Percentiles rank a stretch among this genome's conserved stretches.
Evolutionary conservation across 2,113 vertebrate genomes (phyloP).

Genomic region (Entomyzon cyanotis): DNA sequence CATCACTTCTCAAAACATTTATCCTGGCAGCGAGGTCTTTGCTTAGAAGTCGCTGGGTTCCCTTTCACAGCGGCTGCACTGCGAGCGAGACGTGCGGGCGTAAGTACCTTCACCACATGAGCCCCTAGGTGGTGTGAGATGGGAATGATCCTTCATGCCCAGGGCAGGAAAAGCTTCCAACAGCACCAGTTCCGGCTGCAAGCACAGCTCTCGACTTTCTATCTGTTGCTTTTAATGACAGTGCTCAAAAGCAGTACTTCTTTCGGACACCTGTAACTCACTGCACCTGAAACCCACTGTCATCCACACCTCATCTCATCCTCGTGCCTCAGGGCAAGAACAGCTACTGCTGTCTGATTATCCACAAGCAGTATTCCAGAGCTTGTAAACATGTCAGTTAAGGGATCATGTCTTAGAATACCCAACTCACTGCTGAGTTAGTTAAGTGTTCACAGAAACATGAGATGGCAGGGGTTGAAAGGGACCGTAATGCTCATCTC

Average conservation of each 20-base stretch:
- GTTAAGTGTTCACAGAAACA: not conserved
- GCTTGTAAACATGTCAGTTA: not conserved
- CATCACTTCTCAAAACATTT: not conserved
- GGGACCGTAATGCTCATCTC: not conserved
- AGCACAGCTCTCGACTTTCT: not conserved
- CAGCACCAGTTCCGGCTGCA: not conserved
- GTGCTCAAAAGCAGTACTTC: too few relatives aligned
- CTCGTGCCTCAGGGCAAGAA: not conserved
- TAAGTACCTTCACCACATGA: not conserved
- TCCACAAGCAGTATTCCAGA: not conserved
- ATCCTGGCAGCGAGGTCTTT: not conserved
- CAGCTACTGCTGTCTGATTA: not conserved
- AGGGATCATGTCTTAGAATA: not conserved
- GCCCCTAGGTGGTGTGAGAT: fast-evolving
- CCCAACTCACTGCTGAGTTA: fast-evolving
- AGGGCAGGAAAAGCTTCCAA: too few relatives aligned
- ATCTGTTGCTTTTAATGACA: not conserved
- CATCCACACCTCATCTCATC: not conserved
- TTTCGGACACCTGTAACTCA: not conserved
- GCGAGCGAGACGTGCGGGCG: fast-evolving
- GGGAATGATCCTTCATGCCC: not conserved
- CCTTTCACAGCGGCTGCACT: not conserved
- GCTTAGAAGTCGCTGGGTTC: not conserved
- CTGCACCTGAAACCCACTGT: not conserved
- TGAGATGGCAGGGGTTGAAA: not conserved